Percentiles rank a stretch among this genome's conserved stretches.
phyloP scores from a whole-genome alignment of 2,797 vertebrate species.

The Balearica regulorum region DNA sequence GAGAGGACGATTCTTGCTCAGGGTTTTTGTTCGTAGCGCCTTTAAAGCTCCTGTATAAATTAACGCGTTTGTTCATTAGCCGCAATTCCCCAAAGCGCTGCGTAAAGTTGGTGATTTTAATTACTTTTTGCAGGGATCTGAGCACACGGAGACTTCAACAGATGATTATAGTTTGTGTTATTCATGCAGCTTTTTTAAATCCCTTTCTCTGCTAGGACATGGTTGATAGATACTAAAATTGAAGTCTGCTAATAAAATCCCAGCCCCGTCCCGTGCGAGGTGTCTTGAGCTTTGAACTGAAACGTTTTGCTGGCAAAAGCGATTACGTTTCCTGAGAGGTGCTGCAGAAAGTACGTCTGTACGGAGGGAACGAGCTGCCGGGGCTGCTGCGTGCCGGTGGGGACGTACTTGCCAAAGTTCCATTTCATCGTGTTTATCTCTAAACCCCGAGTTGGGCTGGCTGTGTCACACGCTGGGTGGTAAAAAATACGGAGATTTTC shows the following conservation, averaged over 20 bases:
- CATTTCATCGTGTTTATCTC: conserved; percentile 24
- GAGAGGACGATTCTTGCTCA: not conserved
- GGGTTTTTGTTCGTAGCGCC: not conserved
- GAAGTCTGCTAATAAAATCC: conserved; percentile 7
- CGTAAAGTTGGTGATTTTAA: conserved; percentile 57
- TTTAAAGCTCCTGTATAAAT: conserved; percentile 5
- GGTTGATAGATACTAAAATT: not conserved
- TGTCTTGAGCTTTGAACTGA: not conserved
- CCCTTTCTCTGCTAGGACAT: not conserved
- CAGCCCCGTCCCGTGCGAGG: not conserved
- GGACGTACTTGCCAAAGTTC: not conserved
- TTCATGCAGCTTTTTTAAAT: conserved; percentile 37
- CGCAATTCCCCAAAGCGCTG: not conserved
- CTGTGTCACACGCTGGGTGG: conserved; percentile 26
- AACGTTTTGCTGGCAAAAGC: conserved; percentile 13
- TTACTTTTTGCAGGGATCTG: conserved; percentile 45
- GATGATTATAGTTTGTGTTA: conserved; percentile 13
- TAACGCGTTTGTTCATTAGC: not conserved
- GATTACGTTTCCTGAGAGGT: not conserved
- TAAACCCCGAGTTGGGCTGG: not conserved
- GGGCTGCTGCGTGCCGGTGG: not conserved
- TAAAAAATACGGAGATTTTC: conserved; percentile 4
- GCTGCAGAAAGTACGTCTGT: not conserved
- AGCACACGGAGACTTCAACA: not conserved
- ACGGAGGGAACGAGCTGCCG: not conserved